phyloP scores from a whole-genome alignment of 2,113 vertebrate genomes.

The Oplegnathus fasciatus region DNA sequence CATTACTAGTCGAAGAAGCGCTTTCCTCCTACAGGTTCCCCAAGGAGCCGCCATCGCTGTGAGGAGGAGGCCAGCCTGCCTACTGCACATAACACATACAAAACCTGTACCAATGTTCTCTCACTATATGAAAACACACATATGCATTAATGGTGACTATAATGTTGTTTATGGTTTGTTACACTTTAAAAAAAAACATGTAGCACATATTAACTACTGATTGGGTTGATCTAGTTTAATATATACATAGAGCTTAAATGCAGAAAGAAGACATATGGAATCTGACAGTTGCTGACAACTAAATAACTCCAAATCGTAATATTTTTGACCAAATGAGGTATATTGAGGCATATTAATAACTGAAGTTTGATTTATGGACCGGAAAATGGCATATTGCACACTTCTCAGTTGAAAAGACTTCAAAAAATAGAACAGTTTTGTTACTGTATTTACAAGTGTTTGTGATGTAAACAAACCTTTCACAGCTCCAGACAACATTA shows the following conservation, averaged over 20 bases:
- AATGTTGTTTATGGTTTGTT: background rate
- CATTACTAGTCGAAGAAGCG: constrained; percentile 36
- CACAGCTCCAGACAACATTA: background rate
- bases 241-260: background rate
- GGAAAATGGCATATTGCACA: background rate
- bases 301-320: background rate
- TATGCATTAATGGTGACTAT: background rate
- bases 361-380: background rate
- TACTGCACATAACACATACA: constrained; percentile 55
- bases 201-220: background rate
- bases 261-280: background rate
- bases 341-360: background rate
- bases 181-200: background rate
- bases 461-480: constrained; percentile 5
- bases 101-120: background rate
- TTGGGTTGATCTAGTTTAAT: background rate
- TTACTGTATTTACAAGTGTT: background rate
- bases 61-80: constrained; percentile 63
- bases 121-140: background rate
- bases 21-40: constrained; percentile 75
- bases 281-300: background rate
- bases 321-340: background rate
- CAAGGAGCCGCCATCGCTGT: constrained; percentile 48
- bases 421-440: background rate
- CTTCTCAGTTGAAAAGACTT: background rate